phyloP scores from a whole-genome alignment of 2,888 invertebrate genomes.

The Cantharis rustica region DNA sequence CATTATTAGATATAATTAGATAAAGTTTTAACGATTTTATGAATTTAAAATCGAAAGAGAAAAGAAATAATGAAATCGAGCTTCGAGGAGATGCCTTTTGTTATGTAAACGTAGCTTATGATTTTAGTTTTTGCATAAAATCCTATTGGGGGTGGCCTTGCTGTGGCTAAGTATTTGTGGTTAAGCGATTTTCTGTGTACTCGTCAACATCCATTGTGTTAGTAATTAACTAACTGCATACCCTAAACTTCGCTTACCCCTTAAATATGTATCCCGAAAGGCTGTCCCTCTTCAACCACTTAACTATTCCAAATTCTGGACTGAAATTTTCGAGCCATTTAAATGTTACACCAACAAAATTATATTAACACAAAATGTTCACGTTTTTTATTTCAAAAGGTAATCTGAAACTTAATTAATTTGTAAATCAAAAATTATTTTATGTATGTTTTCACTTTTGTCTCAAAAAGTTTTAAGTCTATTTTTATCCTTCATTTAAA shows the following conservation, averaged over 20 bases:
- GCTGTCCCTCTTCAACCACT: constrained; percentile 21
- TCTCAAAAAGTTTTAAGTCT: too few species aligned
- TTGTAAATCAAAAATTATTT: background rate
- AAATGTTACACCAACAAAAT: background rate
- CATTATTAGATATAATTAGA: background rate
- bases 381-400: background rate
- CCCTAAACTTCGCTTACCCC: constrained; percentile 22
- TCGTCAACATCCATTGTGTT: constrained; percentile 49
- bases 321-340: background rate
- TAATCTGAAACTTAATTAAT: background rate
- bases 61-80: background rate
- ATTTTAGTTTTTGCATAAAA: constrained; percentile 27
- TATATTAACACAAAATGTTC: background rate
- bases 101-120: constrained; percentile 28
- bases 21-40: background rate
- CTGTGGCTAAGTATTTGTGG: constrained; percentile 41
- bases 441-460: too few species aligned
- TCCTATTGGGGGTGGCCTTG: constrained; percentile 24
- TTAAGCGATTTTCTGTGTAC: constrained; percentile 53
- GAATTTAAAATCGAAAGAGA: background rate
- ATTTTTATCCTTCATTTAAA: too few species aligned
- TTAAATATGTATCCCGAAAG: constrained; percentile 37
- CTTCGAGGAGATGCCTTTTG: constrained; percentile 14
- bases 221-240: constrained; percentile 47
- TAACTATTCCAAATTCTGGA: constrained; percentile 1